A percentile compares a stretch with the other conserved stretches of the same genome.
Conservation (phyloP, 92 coral and sea anemone genomes). For the Actinostola sp. region DNA sequence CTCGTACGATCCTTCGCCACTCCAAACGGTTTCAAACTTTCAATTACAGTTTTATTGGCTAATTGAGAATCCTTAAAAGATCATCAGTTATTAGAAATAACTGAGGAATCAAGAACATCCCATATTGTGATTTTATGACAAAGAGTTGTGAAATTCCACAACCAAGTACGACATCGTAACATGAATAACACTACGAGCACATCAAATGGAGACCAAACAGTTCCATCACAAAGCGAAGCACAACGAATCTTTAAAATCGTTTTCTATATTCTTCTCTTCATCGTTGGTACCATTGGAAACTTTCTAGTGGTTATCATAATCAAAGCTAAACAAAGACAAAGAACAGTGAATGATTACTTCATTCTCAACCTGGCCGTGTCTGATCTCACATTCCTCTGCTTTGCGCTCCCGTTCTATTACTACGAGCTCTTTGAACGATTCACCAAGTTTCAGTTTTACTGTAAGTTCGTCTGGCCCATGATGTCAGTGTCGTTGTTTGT, state of each 20-base stretch:
- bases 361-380: conserved; percentile 73
- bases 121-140: no score
- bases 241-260: conserved; percentile 58
- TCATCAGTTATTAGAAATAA: no score
- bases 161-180: no score
- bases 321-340: conserved; percentile 49
- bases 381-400: conserved; percentile 67
- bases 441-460: conserved; percentile 62
- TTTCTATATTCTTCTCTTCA: conserved; percentile 58
- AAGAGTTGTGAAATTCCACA: no score
- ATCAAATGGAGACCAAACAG: not conserved
- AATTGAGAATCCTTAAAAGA: no score
- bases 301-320: conserved; percentile 61
- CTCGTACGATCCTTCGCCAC: no score
- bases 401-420: conserved; percentile 71
- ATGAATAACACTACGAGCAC: conserved; percentile 31
- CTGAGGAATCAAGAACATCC: no score
- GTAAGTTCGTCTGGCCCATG: conserved; percentile 83
- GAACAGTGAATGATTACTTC: conserved; percentile 77
- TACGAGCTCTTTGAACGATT: conserved; percentile 69
- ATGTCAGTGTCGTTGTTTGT: conserved; percentile 79
- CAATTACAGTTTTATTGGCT: no score
- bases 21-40: no score
- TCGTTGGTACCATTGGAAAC: conserved; percentile 75
- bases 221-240: conserved; percentile 28